Base-by-base conservation (phyloP, 2,113 vertebrate species). In the Megalops atlanticus region DNA sequence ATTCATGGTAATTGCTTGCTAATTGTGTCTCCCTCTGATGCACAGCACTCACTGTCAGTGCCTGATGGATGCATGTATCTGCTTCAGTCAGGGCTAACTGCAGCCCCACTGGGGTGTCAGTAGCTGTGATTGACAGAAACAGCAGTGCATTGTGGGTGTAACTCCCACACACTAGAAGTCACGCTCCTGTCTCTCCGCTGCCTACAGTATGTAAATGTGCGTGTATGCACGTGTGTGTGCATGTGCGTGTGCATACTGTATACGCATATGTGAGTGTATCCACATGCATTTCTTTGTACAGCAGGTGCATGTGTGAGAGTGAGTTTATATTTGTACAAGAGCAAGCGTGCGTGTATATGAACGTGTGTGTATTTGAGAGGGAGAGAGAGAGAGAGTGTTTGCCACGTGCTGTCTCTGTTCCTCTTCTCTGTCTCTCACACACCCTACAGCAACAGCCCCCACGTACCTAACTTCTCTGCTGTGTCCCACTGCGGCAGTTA, bases 311-410 rank as follows among this genome's bases (percentile, higher is more conserved):
- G 1, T 27, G 40, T 41, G 3, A 27, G 41, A 35, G 43, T 18
- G 38, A 33, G 11, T 12, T 33, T 38, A 4, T 39, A 40, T 64
- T 5, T 27, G 35, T 64, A n/a, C n/a, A n/a, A n/a, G n/a, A n/a
- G n/a, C n/a, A n/a, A n/a, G n/a, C n/a, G 52, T 64, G 47, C 18
- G 38, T 31, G 36, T 38, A 35, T 40, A 12, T 68, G 52, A 21
- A 35, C 8, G 71, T 31, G 47, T 54, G 70, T 39, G 79, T 85
- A 39, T 76, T 76, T 64, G 43, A 81, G 84, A 86, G 45, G 18
- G n/a, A 87, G 70, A 38, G 82, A 83, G 24, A 64, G 24, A 64
- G 58, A 18, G 52, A 58, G 52, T 12, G 14, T 14, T 10, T 16
- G 24, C 18, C 11, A 15, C 14, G n/a, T 6, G 58, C 64, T 4